A percentile compares a stretch with the other conserved stretches of the same genome.
phyloP scores from a whole-genome alignment of 2,888 invertebrate species.

The Calameuta filiformis region DNA sequence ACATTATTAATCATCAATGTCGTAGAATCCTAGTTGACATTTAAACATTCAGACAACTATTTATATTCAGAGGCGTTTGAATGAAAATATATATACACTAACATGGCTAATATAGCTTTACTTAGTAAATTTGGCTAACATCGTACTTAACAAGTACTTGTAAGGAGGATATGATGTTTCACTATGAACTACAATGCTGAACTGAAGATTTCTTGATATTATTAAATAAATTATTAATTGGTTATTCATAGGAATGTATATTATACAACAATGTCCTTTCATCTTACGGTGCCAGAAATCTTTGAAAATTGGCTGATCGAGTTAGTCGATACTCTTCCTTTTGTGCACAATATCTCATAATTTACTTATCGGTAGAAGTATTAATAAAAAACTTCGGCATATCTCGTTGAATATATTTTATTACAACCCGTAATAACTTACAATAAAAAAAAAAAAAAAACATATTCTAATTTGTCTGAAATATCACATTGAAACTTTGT shows the following conservation, averaged over 20 bases:
- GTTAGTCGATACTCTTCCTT: neutral
- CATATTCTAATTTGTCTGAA: slow-evolving; percentile 50
- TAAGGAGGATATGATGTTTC: slow-evolving; percentile 7
- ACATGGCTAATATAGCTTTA: neutral
- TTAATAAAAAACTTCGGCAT: neutral
- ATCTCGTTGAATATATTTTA: slow-evolving; percentile 34
- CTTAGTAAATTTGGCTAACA: slow-evolving; percentile 20
- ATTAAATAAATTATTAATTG: slow-evolving; percentile 20
- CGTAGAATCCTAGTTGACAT: neutral
- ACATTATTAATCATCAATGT: neutral
- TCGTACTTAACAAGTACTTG: slow-evolving; percentile 8
- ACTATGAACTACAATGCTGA: slow-evolving; percentile 13
- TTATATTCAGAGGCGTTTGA: slow-evolving; percentile 1
- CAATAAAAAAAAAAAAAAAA: slow-evolving; percentile 48
- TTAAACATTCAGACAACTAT: neutral
- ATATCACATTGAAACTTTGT: slow-evolving; percentile 57
- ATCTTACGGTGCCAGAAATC: neutral
- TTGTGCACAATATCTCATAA: slow-evolving; percentile 1
- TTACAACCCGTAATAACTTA: slow-evolving; percentile 54
- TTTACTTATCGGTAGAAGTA: neutral
- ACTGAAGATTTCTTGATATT: slow-evolving; percentile 20
- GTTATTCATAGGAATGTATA: slow-evolving; percentile 13
- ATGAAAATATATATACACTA: neutral
- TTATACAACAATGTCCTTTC: slow-evolving; percentile 8
- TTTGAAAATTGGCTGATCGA: neutral